A percentile compares a stretch with the other conserved stretches of the same genome.
Conservation (phyloP, 2,113 vertebrate genomes). For the Acinonyx jubatus region DNA sequence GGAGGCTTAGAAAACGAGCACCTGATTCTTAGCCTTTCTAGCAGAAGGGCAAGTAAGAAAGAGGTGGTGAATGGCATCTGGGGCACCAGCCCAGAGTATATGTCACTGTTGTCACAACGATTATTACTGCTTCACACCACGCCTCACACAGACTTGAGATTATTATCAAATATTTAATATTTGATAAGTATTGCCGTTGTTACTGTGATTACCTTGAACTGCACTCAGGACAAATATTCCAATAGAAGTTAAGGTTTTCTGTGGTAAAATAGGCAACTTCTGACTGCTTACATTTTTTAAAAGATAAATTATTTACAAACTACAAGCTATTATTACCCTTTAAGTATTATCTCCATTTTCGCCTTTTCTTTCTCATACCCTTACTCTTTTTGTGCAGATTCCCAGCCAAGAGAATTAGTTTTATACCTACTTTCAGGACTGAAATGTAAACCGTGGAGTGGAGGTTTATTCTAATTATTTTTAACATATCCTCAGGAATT, state of each 20-base stretch:
- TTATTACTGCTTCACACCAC: background rate
- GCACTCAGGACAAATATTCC: background rate
- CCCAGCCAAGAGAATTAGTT: background rate
- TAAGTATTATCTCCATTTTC: background rate
- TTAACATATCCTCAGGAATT: conserved; percentile 42
- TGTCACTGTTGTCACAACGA: background rate
- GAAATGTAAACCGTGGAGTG: background rate
- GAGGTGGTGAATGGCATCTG: background rate
- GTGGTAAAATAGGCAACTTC: background rate
- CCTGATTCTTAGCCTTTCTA: background rate
- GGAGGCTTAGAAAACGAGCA: background rate
- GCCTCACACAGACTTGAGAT: background rate
- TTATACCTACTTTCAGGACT: background rate
- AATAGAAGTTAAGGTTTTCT: background rate
- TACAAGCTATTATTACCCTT: background rate
- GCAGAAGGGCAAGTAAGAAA: background rate
- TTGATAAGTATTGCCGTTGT: background rate
- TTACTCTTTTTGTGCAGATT: conserved; percentile 21
- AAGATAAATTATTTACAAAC: conserved; percentile 18
- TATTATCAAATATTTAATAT: background rate
- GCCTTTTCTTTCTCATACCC: background rate
- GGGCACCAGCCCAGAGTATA: background rate
- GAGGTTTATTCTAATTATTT: conserved; percentile 63
- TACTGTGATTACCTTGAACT: background rate
- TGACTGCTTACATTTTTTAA: background rate